A percentile compares a stretch with the other conserved stretches of the same genome.
Evolutionary conservation across 2,113 vertebrate genomes (phyloP).

Genomic region (Microtus oregoni): DNA sequence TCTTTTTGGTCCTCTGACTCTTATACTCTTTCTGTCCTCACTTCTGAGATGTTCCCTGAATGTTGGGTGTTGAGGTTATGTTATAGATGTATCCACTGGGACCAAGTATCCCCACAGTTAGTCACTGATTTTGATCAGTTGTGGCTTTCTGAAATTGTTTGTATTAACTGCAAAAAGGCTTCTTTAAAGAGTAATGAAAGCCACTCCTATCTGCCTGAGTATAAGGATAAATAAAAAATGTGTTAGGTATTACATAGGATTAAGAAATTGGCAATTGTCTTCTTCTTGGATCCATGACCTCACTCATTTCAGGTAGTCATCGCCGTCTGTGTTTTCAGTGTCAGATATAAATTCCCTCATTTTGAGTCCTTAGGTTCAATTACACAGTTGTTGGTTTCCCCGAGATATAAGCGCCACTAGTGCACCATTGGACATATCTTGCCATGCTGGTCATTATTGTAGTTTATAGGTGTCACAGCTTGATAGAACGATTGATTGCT

Average conservation of each 20-base stretch:
- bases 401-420: not conserved
- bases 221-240: not conserved
- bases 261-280: not conserved
- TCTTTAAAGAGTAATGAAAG: not conserved
- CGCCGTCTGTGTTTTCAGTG: not conserved
- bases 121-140: not conserved
- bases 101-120: not conserved
- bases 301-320: not conserved
- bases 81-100: not conserved
- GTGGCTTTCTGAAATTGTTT: not conserved
- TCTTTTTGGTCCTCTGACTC: not conserved
- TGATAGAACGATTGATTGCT: not conserved
- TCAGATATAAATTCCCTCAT: not conserved
- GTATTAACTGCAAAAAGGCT: not conserved
- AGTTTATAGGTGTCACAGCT: not conserved
- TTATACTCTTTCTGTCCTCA: not conserved
- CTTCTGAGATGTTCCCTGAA: not conserved
- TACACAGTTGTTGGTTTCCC: not conserved
- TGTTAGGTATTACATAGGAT: not conserved
- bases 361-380: not conserved
- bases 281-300: not conserved
- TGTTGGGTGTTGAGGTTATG: not conserved
- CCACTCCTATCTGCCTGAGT: not conserved
- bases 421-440: no score
- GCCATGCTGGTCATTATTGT: not conserved